These are phyloP conservation scores for Callocephalon fimbriatum DNA, from an alignment of 2,113 vertebrate species.

Conservation along the genomic window DNA sequence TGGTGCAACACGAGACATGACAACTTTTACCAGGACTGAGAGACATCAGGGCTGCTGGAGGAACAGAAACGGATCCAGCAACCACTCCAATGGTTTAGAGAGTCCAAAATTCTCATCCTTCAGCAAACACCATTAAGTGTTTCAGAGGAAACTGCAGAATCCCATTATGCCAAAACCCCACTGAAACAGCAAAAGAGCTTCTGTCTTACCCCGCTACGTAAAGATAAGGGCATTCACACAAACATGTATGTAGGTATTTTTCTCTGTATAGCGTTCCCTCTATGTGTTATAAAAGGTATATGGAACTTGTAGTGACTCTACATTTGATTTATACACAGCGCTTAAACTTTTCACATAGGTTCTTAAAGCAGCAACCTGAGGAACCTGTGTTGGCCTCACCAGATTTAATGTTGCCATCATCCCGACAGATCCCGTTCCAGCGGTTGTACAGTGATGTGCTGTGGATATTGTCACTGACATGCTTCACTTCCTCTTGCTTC, in stretches of 20 bases:
- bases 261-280: not conserved
- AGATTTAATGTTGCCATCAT: slow-evolving; percentile 98
- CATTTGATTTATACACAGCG: no score
- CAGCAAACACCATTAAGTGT: not conserved
- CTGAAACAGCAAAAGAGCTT: not conserved
- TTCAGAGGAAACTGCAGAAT: not conserved
- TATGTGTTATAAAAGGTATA: not conserved
- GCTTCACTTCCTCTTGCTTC: slow-evolving; percentile 93
- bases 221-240: not conserved
- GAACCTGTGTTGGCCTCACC: slow-evolving; percentile 73
- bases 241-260: not conserved
- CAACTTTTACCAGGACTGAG: not conserved
- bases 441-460: slow-evolving; percentile 86
- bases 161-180: not conserved
- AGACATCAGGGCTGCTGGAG: not conserved
- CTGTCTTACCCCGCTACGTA: not conserved
- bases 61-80: not conserved
- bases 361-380: not conserved
- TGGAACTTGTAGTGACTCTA: not conserved
- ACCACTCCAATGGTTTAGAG: not conserved
- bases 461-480: slow-evolving; percentile 79
- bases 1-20: accelerated
- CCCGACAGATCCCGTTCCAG: slow-evolving; percentile 93
- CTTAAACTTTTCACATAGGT: accelerated
- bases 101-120: not conserved